Conservation (phyloP, 2,113 vertebrate genomes). For the Sphyrna mokarran region DNA sequence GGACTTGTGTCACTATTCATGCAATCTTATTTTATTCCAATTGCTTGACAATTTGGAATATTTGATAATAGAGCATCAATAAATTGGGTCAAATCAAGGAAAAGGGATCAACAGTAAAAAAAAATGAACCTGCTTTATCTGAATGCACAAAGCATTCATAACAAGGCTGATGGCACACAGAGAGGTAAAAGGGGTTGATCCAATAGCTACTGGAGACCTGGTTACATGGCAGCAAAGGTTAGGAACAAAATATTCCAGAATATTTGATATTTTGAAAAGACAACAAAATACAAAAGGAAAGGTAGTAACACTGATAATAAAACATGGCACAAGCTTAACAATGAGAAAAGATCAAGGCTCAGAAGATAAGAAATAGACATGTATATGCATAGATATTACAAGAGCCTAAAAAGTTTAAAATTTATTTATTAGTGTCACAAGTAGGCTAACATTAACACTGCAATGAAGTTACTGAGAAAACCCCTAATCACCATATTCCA, state of each 20-base stretch:
- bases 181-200: neutral
- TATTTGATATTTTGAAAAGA: neutral
- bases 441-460: no score
- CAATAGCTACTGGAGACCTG: neutral
- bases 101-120: no score
- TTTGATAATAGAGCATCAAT: neutral
- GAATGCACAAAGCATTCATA: no score
- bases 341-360: neutral
- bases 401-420: no score
- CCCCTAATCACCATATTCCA: no score
- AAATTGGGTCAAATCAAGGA: neutral
- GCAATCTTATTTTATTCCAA: neutral
- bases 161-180: neutral
- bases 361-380: neutral
- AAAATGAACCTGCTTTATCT: no score
- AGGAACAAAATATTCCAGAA: neutral
- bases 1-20: neutral
- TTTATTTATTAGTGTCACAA: no score
- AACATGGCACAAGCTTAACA: neutral
- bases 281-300: neutral
- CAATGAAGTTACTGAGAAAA: no score
- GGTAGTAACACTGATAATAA: neutral
- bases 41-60: neutral
- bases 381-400: neutral
- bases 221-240: neutral